These are phyloP conservation scores for Simalia tracyae DNA, from an alignment of 2,797 vertebrate species.

Conservation along the genomic window DNA sequence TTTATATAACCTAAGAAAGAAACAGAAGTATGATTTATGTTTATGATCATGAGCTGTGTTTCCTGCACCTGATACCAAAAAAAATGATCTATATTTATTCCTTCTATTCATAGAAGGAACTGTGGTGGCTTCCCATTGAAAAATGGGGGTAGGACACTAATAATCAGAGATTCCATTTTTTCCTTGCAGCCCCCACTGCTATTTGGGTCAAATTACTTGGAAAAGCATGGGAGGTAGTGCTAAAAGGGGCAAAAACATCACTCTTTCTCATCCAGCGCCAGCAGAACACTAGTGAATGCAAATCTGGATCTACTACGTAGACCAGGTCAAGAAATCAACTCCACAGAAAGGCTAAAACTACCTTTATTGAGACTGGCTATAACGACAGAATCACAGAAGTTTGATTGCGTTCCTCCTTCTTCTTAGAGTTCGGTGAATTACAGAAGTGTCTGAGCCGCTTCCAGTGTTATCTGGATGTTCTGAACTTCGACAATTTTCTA, in stretches of 20 bases:
- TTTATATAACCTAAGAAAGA: conserved; percentile 90
- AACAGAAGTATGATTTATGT: conserved; percentile 32
- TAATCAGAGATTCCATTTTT: neutral
- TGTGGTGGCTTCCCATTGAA: neutral
- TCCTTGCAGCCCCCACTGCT: too few species aligned
- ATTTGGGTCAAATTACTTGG: neutral
- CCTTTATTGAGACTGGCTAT: too few species aligned
- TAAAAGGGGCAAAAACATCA: neutral
- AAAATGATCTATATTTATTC: neutral
- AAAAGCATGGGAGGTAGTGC: neutral
- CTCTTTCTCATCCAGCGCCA: neutral
- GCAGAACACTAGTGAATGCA: neutral
- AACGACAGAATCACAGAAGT: neutral
- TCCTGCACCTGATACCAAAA: neutral
- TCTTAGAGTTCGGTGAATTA: neutral
- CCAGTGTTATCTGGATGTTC: neutral
- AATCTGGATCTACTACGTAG: neutral
- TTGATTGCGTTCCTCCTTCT: neutral
- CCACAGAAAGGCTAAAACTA: neutral
- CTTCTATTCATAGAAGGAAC: neutral
- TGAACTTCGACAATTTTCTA: neutral
- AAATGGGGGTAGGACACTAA: neutral
- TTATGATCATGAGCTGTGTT: neutral
- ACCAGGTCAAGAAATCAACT: neutral
- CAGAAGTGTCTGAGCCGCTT: neutral